Evolutionary conservation across 2,797 vertebrate genomes (phyloP).

Genomic region (Leontocebus nigricollis): DNA sequence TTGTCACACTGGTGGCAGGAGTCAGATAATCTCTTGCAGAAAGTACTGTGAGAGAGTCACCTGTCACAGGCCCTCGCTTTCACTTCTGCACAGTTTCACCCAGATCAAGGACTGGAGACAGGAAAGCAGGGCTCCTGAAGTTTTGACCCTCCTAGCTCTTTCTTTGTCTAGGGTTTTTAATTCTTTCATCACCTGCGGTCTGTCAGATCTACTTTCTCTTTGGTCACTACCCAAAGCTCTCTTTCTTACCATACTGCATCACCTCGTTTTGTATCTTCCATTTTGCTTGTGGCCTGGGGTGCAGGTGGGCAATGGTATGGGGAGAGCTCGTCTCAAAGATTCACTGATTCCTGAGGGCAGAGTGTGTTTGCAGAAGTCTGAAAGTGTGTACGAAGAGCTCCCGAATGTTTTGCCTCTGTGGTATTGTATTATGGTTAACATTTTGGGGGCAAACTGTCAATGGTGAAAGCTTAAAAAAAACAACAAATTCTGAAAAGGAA

Average conservation of each 20-base stretch:
- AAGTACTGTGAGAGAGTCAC: not conserved
- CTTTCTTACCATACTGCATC: not conserved
- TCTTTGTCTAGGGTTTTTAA: not conserved
- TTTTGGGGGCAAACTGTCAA: not conserved
- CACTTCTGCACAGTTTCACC: not conserved
- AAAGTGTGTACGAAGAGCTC: not conserved
- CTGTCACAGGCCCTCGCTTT: not conserved
- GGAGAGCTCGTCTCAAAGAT: not conserved
- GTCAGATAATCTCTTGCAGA: not conserved
- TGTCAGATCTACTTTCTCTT: slow-evolving; percentile 33
- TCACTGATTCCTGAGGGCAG: not conserved
- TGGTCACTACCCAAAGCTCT: not conserved
- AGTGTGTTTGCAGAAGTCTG: not conserved
- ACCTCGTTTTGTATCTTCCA: not conserved
- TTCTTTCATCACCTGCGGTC: not conserved
- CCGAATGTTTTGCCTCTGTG: not conserved
- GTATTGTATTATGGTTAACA: not conserved
- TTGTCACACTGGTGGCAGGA: not conserved
- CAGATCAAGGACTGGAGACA: not conserved
- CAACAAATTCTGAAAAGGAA: not conserved
- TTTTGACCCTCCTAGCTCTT: not conserved
- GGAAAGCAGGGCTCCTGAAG: not conserved
- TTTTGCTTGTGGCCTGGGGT: not conserved
- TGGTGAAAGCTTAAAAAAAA: not conserved
- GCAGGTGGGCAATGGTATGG: not conserved